Conservation (phyloP, 1,140 invertebrate genomes). For the Dreissena polymorpha region DNA sequence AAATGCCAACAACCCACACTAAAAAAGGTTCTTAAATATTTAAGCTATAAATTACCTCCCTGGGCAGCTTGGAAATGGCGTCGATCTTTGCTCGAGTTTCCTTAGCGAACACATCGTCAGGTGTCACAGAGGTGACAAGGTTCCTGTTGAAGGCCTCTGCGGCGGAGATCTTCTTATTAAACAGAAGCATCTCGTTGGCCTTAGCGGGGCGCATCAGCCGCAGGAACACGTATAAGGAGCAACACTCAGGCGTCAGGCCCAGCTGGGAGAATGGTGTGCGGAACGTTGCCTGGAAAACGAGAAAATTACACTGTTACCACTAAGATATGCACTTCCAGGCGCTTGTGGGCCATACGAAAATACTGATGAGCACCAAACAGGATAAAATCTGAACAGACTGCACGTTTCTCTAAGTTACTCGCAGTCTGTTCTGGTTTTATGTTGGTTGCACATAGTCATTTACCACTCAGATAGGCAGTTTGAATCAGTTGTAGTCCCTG, state of each 20-base stretch:
- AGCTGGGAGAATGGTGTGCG: constrained; percentile 91
- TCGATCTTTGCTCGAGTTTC: constrained; percentile 80
- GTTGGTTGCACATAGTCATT: no score
- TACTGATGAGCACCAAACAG: no score
- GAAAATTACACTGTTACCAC: no score
- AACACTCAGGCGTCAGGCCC: constrained; percentile 90
- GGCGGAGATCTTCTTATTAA: constrained; percentile 90
- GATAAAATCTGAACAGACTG: no score
- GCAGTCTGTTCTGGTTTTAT: no score
- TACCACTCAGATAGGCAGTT: no score
- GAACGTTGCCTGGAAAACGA: constrained; percentile 87
- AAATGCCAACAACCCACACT: background rate
- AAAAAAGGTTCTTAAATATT: background rate
- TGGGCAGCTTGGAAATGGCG: constrained; percentile 71
- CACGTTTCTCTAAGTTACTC: no score
- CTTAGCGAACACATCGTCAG: constrained; percentile 81
- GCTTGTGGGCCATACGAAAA: no score
- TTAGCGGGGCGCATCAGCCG: constrained; percentile 89
- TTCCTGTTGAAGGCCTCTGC: constrained; percentile 86
- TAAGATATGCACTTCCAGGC: no score
- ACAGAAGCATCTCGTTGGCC: constrained; percentile 90
- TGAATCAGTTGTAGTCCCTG: no score
- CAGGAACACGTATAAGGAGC: constrained; percentile 92
- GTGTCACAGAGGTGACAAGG: constrained; percentile 87
- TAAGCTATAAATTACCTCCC: constrained; percentile 61